Conservation (phyloP, 2,113 vertebrate genomes). For the Syngnathoides biaculeatus region DNA sequence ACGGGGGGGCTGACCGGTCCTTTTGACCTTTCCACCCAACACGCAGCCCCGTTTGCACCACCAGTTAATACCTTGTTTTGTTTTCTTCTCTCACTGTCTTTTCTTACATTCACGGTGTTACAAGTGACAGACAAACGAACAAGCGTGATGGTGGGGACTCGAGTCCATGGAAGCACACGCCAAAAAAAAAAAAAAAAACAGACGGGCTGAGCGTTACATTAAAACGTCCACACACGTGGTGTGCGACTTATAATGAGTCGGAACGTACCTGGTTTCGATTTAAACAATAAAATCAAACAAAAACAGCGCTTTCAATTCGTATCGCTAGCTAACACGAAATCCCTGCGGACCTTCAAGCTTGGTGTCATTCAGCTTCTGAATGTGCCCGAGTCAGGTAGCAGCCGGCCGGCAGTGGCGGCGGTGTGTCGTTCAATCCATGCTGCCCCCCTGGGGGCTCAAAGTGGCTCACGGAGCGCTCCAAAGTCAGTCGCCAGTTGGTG, state of each 20-base stretch:
- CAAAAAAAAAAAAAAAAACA: background rate
- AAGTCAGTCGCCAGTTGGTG: conserved; percentile 23
- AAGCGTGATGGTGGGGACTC: background rate
- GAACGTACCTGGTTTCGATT: background rate
- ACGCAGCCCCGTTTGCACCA: background rate
- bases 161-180: background rate
- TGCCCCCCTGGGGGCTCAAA: no score
- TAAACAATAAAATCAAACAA: background rate
- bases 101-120: conserved; percentile 8
- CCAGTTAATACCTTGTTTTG: background rate
- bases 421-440: conserved; percentile 5
- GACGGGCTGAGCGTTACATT: background rate
- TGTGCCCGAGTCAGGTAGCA: background rate
- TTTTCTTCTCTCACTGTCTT: background rate
- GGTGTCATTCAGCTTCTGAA: background rate
- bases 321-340: conserved; percentile 4
- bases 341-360: background rate
- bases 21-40: conserved; percentile 45
- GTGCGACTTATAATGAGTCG: background rate
- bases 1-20: conserved; percentile 28
- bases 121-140: conserved; percentile 24
- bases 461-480: background rate
- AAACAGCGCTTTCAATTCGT: background rate
- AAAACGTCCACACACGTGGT: background rate
- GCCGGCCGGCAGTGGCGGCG: background rate